phyloP scores from a whole-genome alignment of 2,888 invertebrate genomes.

The Pyrrhia umbra region DNA sequence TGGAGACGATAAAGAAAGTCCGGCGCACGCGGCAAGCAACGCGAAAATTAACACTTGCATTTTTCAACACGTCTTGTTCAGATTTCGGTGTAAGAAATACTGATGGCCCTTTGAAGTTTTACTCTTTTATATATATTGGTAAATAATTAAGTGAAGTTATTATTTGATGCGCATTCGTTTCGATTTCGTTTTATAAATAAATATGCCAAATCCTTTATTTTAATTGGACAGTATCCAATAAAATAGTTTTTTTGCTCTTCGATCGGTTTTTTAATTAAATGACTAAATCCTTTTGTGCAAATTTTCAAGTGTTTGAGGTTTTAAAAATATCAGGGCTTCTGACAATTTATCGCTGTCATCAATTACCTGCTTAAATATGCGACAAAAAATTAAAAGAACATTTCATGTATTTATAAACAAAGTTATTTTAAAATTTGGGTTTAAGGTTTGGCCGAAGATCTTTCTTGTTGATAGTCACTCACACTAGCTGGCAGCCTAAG shows the following conservation, averaged over 20 bases:
- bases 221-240: neutral
- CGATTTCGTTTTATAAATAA: neutral
- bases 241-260: neutral
- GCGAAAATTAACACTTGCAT: slow-evolving; percentile 15
- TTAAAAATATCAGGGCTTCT: neutral
- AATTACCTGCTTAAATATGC: neutral
- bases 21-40: slow-evolving; percentile 9
- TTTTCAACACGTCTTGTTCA: slow-evolving; percentile 18
- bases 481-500: no score
- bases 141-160: neutral
- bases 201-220: neutral
- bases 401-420: no score
- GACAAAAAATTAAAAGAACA: neutral
- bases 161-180: neutral
- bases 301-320: neutral
- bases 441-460: no score
- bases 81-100: slow-evolving; percentile 6
- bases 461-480: no score
- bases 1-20: slow-evolving; percentile 18
- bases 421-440: neutral
- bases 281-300: neutral
- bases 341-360: neutral
- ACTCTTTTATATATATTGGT: slow-evolving; percentile 22
- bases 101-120: neutral
- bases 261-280: slow-evolving; percentile 1